Evolutionary conservation across 2,888 invertebrate genomes (phyloP).

Genomic region (Nymphalis urticae): DNA sequence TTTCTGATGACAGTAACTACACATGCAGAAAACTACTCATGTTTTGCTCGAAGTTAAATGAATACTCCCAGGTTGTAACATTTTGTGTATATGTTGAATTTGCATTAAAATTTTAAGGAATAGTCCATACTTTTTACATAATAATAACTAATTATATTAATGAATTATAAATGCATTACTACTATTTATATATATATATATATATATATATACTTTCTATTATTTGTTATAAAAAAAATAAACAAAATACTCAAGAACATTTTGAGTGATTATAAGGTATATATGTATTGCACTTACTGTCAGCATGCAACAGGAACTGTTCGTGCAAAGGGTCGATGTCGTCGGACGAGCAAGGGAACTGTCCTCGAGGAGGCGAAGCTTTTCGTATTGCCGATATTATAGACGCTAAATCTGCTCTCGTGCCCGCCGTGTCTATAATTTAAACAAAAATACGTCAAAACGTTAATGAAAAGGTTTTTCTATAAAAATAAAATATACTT

Average conservation of each 20-base stretch:
- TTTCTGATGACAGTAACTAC: too few species aligned
- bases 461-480: not conserved
- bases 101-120: not conserved
- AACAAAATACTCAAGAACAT: not conserved
- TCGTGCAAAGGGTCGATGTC: conserved; percentile 91
- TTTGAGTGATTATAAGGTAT: not conserved
- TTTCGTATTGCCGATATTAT: conserved; percentile 88
- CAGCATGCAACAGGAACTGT: conserved; percentile 89
- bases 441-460: not conserved
- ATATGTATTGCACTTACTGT: conserved; percentile 59
- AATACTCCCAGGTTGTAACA: too few species aligned
- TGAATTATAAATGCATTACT: too few species aligned
- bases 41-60: too few species aligned
- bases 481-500: not conserved
- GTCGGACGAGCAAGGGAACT: conserved; percentile 86
- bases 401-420: conserved; percentile 89
- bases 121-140: too few species aligned
- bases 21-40: too few species aligned
- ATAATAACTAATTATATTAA: too few species aligned
- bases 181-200: too few species aligned
- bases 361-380: conserved; percentile 58
- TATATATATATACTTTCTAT: too few species aligned
- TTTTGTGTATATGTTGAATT: not conserved
- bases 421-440: conserved; percentile 74
- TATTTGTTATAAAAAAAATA: too few species aligned